These are phyloP conservation scores for Nasonia giraulti DNA, from an alignment of 1,140 invertebrate species.

Conservation along the genomic window DNA sequence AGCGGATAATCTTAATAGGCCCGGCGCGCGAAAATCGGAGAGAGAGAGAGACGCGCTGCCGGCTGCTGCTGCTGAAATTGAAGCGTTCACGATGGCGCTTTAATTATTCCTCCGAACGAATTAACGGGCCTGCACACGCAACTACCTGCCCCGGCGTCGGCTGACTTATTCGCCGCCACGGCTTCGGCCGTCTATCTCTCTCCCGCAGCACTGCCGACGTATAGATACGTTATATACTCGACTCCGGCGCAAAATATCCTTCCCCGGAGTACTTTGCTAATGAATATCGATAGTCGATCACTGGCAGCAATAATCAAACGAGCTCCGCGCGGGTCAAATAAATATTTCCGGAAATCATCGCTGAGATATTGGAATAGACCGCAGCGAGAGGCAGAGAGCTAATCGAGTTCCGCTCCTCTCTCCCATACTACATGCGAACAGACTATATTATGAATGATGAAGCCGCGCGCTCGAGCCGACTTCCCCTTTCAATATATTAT, in stretches of 20 bases:
- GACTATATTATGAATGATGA: slow-evolving; percentile 28
- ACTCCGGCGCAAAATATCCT: slow-evolving; percentile 60
- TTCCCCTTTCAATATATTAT: slow-evolving; percentile 16
- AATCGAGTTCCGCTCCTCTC: background rate
- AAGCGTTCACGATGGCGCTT: slow-evolving; percentile 65
- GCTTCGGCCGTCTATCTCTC: slow-evolving; percentile 51
- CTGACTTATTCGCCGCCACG: slow-evolving; percentile 46
- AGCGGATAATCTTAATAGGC: slow-evolving; percentile 48
- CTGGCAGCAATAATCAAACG: background rate
- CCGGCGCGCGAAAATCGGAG: slow-evolving; percentile 9
- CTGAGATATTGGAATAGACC: background rate
- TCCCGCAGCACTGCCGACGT: slow-evolving; percentile 2
- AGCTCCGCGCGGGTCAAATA: slow-evolving; percentile 1
- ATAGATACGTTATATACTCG: slow-evolving; percentile 58
- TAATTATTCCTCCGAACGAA: slow-evolving; percentile 70
- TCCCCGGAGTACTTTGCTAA: slow-evolving; percentile 56
- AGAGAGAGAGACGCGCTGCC: background rate
- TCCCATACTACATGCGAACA: too few species aligned
- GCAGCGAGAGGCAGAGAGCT: background rate
- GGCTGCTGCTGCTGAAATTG: slow-evolving; percentile 57
- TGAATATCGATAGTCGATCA: slow-evolving; percentile 62
- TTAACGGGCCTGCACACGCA: slow-evolving; percentile 68
- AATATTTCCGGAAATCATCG: background rate
- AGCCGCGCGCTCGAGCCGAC: background rate
- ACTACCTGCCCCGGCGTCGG: slow-evolving; percentile 51